Conservation (phyloP, 1,140 invertebrate species). For the Aradophagus sp. region DNA sequence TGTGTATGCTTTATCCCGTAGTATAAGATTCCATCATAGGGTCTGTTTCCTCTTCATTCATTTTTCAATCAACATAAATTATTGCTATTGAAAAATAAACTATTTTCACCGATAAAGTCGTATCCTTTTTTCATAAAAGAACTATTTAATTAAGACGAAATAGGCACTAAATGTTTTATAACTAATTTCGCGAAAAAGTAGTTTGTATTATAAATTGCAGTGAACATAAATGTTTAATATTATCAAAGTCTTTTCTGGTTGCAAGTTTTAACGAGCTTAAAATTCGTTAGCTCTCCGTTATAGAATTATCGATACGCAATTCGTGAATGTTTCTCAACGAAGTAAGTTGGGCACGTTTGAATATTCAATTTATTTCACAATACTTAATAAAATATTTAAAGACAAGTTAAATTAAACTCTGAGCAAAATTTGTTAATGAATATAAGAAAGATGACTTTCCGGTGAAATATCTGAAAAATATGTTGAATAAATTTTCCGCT, state of each 20-base stretch:
- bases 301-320: conserved; percentile 46
- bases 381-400: conserved; percentile 50
- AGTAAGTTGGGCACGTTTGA: conserved; percentile 38
- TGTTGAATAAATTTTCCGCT: conserved; percentile 2
- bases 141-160: too few species aligned
- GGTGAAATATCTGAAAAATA: conserved; percentile 6
- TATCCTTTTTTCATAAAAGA: too few species aligned
- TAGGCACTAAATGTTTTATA: conserved; percentile 12
- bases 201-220: conserved; percentile 18
- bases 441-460: conserved; percentile 16
- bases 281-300: conserved; percentile 44
- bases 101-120: too few species aligned
- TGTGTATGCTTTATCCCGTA: too few species aligned
- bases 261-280: conserved; percentile 49
- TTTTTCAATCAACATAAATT: too few species aligned
- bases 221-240: conserved; percentile 25
- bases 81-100: too few species aligned
- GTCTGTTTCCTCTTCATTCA: too few species aligned
- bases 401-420: conserved; percentile 33
- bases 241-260: conserved; percentile 36
- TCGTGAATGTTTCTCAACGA: conserved; percentile 39
- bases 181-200: conserved; percentile 22
- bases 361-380: conserved; percentile 53
- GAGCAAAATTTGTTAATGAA: conserved; percentile 33
- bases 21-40: too few species aligned